Percentiles rank a stretch among this genome's conserved stretches.
Conservation (phyloP, 2,888 invertebrate genomes). For the Criorhina ranunculi region DNA sequence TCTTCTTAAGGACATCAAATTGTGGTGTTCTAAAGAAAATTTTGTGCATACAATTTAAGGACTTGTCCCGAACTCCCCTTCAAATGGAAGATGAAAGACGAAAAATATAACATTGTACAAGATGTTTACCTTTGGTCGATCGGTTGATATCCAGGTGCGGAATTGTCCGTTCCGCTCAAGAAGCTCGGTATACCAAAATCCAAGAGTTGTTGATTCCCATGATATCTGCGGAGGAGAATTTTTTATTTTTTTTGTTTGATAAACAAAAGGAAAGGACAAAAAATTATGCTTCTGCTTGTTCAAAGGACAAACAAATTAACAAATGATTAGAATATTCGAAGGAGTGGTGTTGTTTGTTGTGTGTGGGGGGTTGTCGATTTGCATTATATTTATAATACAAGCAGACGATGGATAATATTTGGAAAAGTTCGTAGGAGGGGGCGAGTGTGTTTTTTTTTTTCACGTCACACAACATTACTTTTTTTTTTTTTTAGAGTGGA, state of each 20-base stretch:
- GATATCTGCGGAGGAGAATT: constrained; percentile 88
- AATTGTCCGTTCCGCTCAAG: constrained; percentile 96
- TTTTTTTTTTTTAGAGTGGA: background rate
- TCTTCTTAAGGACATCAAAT: constrained; percentile 37
- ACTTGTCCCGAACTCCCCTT: background rate
- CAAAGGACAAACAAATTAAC: constrained; percentile 51
- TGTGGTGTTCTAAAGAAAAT: background rate
- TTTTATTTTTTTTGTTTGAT: constrained; percentile 5
- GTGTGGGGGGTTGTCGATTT: background rate
- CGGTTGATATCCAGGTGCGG: constrained; percentile 92
- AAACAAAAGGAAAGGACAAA: constrained; percentile 1
- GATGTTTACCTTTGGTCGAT: constrained; percentile 88
- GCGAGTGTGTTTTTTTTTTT: background rate
- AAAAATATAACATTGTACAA: background rate
- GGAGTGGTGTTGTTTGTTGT: constrained; percentile 8
- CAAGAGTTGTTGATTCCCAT: constrained; percentile 98
- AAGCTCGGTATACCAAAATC: constrained; percentile 99
- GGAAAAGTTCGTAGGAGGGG: background rate
- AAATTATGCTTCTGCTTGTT: constrained; percentile 25
- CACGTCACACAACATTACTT: background rate
- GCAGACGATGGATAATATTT: background rate
- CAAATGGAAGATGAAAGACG: constrained; percentile 1
- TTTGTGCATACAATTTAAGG: constrained; percentile 12
- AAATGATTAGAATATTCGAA: constrained; percentile 23
- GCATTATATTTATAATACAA: too few species aligned